Evolutionary conservation across 2,797 vertebrate species (phyloP).

Genomic region (Sebastolobus altivelis): DNA sequence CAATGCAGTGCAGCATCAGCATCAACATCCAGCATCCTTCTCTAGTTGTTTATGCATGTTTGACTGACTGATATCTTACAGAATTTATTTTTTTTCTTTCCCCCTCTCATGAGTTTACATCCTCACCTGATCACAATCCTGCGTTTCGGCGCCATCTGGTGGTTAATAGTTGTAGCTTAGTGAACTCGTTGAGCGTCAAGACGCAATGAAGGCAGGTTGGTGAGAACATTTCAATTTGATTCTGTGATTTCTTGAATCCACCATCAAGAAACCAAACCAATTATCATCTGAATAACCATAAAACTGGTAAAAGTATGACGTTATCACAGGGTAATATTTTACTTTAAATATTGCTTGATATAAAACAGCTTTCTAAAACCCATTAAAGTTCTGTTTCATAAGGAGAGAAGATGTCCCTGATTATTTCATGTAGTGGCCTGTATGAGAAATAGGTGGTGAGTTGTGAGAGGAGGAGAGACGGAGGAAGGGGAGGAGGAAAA

Average conservation of each 20-base stretch:
- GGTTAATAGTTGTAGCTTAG: background rate
- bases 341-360: background rate
- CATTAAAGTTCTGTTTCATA: background rate
- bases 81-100: background rate
- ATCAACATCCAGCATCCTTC: too few relatives aligned
- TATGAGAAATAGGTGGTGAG: slow-evolving; percentile 23
- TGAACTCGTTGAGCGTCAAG: background rate
- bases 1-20: too few relatives aligned
- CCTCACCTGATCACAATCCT: background rate
- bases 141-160: slow-evolving; percentile 8
- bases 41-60: background rate
- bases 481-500: slow-evolving; percentile 20
- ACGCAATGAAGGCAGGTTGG: background rate
- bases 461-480: slow-evolving; percentile 40
- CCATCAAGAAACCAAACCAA: background rate
- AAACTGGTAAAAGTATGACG: background rate
- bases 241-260: background rate
- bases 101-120: background rate
- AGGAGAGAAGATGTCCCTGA: background rate
- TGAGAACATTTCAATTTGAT: background rate
- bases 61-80: background rate
- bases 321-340: background rate
- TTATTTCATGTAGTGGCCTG: background rate
- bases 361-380: background rate
- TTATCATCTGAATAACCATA: background rate